Evolutionary conservation across 1,140 invertebrate species (phyloP).

Genomic region (Penaeus chinensis): DNA sequence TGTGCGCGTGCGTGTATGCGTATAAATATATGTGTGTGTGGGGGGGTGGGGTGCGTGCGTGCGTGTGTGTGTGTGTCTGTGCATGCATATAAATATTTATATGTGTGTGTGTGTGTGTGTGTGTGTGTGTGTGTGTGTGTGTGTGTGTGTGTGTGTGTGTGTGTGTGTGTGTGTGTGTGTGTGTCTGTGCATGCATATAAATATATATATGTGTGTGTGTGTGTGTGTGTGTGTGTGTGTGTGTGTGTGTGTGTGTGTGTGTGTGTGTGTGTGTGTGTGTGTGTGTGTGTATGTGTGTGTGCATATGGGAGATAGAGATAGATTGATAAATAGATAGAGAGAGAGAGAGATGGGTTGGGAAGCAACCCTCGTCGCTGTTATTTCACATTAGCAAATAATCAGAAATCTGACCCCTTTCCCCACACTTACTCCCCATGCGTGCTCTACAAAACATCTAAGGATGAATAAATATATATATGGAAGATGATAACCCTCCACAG

Average conservation of each 20-base stretch:
- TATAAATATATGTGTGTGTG: not conserved
- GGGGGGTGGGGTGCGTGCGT: not conserved
- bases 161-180: not conserved
- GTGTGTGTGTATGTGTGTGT: not conserved
- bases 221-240: not conserved
- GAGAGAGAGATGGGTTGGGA: not conserved
- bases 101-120: not conserved
- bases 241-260: constrained; percentile 23
- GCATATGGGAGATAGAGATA: not conserved
- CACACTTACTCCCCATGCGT: no score
- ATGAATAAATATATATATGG: no score
- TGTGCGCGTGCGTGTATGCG: not conserved
- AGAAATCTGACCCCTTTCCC: no score
- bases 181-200: no score
- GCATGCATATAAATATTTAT: not conserved
- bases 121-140: constrained; percentile 8
- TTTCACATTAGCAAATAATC: no score
- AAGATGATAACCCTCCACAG: no score
- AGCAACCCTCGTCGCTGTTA: not conserved
- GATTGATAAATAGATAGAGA: not conserved
- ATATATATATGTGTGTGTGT: not conserved
- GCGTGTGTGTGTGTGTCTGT: constrained; percentile 17
- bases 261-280: constrained; percentile 10
- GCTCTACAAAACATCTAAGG: no score
- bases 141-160: not conserved